Evolutionary conservation across 2,113 vertebrate genomes (phyloP), one percentile per base, ranked within the genome.

Genomic region (Coptodon rendalli): DNA sequence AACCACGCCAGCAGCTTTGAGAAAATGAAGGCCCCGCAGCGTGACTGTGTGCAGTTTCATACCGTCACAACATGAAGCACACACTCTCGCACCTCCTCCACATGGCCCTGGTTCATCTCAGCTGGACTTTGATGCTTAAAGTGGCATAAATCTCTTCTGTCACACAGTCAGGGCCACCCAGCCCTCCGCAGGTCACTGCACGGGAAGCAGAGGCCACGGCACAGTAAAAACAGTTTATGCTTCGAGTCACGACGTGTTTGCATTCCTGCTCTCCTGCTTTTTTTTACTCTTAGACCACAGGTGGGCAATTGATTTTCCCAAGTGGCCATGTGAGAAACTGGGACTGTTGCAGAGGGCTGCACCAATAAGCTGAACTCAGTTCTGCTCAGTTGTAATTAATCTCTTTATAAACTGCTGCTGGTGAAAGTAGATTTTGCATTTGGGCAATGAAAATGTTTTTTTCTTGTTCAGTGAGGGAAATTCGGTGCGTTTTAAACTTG

Each of bases 101-200:
- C 61, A 56, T 1, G 45, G 86, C 29, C 54, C 89, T 27, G 81
- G 45, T 78, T 78, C 14, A 38, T 88, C 83, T 81, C 86, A 83
- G 86, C 83, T 80, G 86, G 53, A 45, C 71, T 61, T 83, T 2
- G 43, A 53, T 14, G 54, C 11, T 86, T 84, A 10, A 57, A 50
- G 48, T 17, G 29, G 22, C 54, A 52, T 91, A 89, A 91, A 91
- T 89, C 86, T 80, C 71, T 19, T 6, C 43, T 34, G 31, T 36
- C 54, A 59, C 38, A 24, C 22, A 5, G n/a, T 29, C 56, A 14
- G 24, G 88, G 61, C 88, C 86, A 84, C 86, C 88, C 83, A 48
- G 48, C 61, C 54, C 85, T 43, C 86, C 3, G 31, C 73, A 68
- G 88, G 73, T 84, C 83, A 24, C 54, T 54, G 80, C 68, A 36